Base-by-base conservation (phyloP, 2,113 vertebrate genomes). In the Percopsis transmontana region DNA sequence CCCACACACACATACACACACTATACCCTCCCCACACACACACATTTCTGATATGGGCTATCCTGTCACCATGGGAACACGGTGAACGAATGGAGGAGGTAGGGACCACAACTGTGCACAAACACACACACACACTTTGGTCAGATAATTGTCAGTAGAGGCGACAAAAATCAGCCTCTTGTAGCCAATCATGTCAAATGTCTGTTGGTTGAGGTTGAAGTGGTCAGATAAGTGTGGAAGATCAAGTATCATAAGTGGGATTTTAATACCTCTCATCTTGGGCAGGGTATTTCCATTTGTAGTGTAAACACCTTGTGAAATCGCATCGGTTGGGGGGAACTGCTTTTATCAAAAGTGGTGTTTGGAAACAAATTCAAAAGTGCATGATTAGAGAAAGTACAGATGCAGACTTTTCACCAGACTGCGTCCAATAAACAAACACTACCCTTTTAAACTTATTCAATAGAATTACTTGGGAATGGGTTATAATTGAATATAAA, bases 31-130 rank as follows among this genome's bases (percentile, higher is more conserved):
- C 45, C 44, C 20, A 1, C 67, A n/a, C n/a, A n/a, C n/a, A n/a
- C n/a, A n/a, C 33, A 58, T 68, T 65, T 67, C 72, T 67, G 44
- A 68, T 73, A 80, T 60, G 68, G 73, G 77, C 75, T 67, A 70
- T 79, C 76, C 64, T 66, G 80, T 86, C 76, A 71, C 76, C 82
- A 85, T 83, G 79, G 85, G 81, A 86, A 91, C 81, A 16, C 21
- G 2, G 38, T 1, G 3, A 57, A 70, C 80, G 68, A 51, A 54
- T 54, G 76, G 66, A 82, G 56, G 21, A 70, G 45, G 70, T 21
- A 16, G 60, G 63, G 57, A 63, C 61, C 47, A 5, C 55, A 27
- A 23, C 2, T 39, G 54, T 18, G 45, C 58, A 1, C 14, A 20
- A 44, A 14, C 44, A 63, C 23, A 27, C 69, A 56, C n/a, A 66